Percentiles rank a stretch among this genome's conserved stretches.
Evolutionary conservation across 2,113 vertebrate genomes (phyloP).

Genomic region (Mystacornis crossleyi): DNA sequence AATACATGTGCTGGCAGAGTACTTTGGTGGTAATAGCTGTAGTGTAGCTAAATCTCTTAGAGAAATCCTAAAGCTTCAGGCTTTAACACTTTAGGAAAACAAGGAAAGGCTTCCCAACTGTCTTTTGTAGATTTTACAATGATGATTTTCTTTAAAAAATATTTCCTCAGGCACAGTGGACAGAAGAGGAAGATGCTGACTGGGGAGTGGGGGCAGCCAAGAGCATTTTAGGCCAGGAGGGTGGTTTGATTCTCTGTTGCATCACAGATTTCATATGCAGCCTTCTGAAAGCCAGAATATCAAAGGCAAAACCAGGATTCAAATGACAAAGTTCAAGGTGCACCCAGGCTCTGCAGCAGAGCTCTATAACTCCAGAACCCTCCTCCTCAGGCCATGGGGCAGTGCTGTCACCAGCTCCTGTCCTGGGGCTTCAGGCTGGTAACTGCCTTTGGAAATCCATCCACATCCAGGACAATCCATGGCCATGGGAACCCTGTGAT

Average conservation of each 20-base stretch:
- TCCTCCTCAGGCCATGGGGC: neutral
- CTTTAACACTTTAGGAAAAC: neutral
- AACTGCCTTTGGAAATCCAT: neutral
- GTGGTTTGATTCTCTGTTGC: neutral
- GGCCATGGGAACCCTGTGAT: too few relatives aligned
- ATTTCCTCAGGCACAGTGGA: neutral
- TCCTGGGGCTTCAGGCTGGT: neutral
- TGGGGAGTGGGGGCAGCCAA: neutral
- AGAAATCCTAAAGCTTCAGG: neutral
- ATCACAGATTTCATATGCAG: neutral
- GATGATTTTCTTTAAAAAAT: neutral
- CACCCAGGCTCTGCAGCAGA: neutral
- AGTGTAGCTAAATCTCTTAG: neutral
- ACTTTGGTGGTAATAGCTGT: neutral
- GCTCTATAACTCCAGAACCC: neutral
- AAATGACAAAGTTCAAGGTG: rapidly evolving
- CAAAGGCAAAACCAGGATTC: neutral
- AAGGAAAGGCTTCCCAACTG: neutral
- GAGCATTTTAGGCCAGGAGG: neutral
- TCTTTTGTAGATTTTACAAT: neutral
- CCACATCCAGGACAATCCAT: neutral
- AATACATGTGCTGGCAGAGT: neutral
- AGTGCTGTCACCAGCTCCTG: rapidly evolving
- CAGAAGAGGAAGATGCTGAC: neutral
- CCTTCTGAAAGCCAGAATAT: neutral